Conservation (phyloP, 2,113 vertebrate species). For the Zosterops hypoxanthus region DNA sequence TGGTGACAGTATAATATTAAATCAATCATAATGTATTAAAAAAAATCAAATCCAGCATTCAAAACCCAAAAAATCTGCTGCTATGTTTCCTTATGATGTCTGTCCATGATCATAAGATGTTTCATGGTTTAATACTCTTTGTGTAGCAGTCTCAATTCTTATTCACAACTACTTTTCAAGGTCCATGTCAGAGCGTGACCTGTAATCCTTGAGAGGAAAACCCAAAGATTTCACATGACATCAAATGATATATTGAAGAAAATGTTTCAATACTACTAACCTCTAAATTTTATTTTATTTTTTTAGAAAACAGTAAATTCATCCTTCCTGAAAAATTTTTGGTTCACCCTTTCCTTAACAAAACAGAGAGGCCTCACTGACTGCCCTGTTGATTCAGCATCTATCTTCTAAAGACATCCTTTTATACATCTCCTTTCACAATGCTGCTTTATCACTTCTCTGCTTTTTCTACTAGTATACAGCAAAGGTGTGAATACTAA, state of each 20-base stretch:
- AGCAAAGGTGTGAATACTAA: neutral
- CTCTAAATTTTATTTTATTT: neutral
- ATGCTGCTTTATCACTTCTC: neutral
- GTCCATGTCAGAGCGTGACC: neutral
- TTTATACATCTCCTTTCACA: neutral
- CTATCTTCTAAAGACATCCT: neutral
- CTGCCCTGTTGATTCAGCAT: neutral
- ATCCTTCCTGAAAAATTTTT: neutral
- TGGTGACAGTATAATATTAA: neutral
- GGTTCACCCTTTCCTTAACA: neutral
- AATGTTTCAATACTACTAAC: neutral
- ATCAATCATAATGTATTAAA: neutral
- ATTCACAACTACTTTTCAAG: neutral
- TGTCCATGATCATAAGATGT: neutral
- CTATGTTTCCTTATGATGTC: neutral
- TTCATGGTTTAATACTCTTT: neutral
- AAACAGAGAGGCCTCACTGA: neutral
- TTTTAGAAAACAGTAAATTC: neutral
- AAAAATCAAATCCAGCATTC: accelerated
- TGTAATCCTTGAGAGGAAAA: neutral
- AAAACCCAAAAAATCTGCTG: neutral
- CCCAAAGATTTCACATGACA: neutral
- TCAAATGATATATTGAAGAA: neutral
- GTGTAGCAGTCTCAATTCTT: neutral
- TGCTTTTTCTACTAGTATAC: neutral